phyloP scores from a whole-genome alignment of 2,888 invertebrate genomes.

The Hipparchia semele region DNA sequence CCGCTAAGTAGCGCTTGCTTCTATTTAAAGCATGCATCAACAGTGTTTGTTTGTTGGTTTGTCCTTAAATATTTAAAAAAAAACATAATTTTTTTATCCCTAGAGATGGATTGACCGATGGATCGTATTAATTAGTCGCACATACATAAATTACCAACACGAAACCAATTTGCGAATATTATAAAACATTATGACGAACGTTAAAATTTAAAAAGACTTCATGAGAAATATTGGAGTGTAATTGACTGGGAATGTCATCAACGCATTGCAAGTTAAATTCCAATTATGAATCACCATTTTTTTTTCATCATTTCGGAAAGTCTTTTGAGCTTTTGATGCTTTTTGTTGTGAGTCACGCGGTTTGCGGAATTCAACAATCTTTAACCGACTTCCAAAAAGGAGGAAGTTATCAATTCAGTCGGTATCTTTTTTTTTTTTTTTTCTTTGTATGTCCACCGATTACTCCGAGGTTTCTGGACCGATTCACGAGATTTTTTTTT shows the following conservation, averaged over 20 bases:
- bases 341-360: slow-evolving; percentile 5
- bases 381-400: no score
- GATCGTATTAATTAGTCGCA: background rate
- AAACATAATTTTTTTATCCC: no score
- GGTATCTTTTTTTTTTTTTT: no score
- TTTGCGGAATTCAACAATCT: background rate
- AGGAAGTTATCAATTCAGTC: no score
- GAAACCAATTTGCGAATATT: background rate
- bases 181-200: background rate
- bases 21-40: no score
- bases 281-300: slow-evolving; percentile 35
- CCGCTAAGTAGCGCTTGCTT: no score
- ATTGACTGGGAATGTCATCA: slow-evolving; percentile 30
- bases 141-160: background rate
- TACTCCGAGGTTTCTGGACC: no score
- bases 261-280: slow-evolving; percentile 33
- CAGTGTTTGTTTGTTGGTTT: no score
- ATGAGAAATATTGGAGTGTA: slow-evolving; percentile 23
- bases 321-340: background rate
- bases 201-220: slow-evolving; percentile 9
- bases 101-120: no score
- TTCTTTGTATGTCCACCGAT: no score
- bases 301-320: slow-evolving; percentile 17
- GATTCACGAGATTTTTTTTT: no score
- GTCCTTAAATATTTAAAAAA: no score